Evolutionary conservation across 2,797 vertebrate genomes (phyloP).

Genomic region (Gymnocypris eckloni): DNA sequence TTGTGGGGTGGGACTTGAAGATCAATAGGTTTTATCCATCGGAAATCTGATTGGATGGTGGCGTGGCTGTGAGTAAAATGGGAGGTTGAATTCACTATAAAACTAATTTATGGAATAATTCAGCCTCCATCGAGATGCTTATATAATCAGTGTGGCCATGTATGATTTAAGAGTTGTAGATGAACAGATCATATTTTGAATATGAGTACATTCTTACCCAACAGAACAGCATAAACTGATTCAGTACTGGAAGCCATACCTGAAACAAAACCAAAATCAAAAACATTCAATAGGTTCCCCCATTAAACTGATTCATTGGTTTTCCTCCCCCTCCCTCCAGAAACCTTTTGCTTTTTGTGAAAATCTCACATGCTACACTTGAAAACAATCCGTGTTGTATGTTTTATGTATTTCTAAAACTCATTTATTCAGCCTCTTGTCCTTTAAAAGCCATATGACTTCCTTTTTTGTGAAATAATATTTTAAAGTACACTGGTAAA

Average conservation of each 20-base stretch:
- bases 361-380: background rate
- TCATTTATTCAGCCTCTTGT: background rate
- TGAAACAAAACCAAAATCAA: constrained; percentile 24
- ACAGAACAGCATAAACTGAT: background rate
- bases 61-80: background rate
- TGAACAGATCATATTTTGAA: background rate
- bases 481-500: background rate
- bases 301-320: background rate
- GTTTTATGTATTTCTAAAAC: background rate
- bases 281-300: background rate
- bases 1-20: background rate
- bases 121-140: background rate
- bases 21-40: background rate
- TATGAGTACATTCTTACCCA: constrained; percentile 27
- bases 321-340: background rate
- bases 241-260: background rate
- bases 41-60: background rate
- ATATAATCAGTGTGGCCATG: background rate
- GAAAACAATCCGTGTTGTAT: constrained; percentile 10
- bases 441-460: background rate
- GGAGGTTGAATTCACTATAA: background rate
- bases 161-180: background rate
- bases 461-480: background rate
- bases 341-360: background rate
- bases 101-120: background rate